Evolutionary conservation across 2,888 invertebrate genomes (phyloP), one percentile per base, ranked within the genome.

Genomic region (Mystacides longicornis): DNA sequence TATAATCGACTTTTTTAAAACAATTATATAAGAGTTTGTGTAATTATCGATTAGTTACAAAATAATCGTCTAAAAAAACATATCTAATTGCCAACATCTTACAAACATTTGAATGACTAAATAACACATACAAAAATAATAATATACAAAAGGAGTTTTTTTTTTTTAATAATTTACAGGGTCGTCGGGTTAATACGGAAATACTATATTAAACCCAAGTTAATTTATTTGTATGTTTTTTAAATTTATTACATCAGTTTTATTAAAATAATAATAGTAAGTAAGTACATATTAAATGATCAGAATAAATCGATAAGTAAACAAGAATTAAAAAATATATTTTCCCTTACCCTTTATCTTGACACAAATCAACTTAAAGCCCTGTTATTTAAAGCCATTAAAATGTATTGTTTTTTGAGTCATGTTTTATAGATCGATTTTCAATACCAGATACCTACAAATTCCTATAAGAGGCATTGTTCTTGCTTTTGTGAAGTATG

Each of bases 381-480:
- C 37, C 37, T 37, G 37, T 37, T 37, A 37, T 37, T 37, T 7
- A 37, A 7, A 16, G 37, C 37, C 16, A 37, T 37, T 37, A 37
- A 37, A 14, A n/a, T 37, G 37, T 37, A 37, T 37, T 37, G 37
- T 37, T 37, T 37, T n/a, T n/a, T n/a, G n/a, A n/a, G n/a, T n/a
- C n/a, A n/a, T n/a, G n/a, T n/a, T n/a, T n/a, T n/a, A n/a, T n/a
- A n/a, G n/a, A n/a, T n/a, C n/a, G n/a, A n/a, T n/a, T n/a, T n/a
- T n/a, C n/a, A n/a, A n/a, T n/a, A n/a, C n/a, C n/a, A n/a, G n/a
- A n/a, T n/a, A n/a, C n/a, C n/a, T n/a, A n/a, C n/a, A n/a, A n/a
- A n/a, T n/a, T n/a, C n/a, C n/a, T n/a, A n/a, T n/a, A n/a, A n/a
- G n/a, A n/a, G n/a, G n/a, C n/a, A n/a, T n/a, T n/a, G n/a, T n/a